These are phyloP conservation scores for Paragorgia papillata DNA, from an alignment of 92 coral and sea anemone species.

Conservation along the genomic window DNA sequence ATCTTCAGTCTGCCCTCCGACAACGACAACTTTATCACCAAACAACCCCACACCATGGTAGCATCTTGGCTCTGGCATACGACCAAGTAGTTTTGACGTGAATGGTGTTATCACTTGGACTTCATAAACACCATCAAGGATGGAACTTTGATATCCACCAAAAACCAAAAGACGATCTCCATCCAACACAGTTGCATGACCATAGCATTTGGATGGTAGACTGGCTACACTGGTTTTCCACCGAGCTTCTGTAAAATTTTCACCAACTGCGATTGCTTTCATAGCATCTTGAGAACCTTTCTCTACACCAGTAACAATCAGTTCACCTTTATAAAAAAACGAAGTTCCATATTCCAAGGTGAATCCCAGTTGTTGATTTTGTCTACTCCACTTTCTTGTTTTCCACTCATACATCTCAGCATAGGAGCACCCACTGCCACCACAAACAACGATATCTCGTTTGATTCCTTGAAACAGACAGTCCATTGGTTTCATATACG, in stretches of 20 bases:
- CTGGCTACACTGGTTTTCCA: no score
- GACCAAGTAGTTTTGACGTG: background rate
- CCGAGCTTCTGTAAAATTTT: background rate
- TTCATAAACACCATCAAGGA: slow-evolving; percentile 5
- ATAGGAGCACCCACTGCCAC: background rate
- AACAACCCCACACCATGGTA: slow-evolving; percentile 19
- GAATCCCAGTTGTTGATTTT: background rate
- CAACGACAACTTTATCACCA: background rate
- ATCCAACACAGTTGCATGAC: no score
- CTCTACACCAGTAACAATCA: background rate
- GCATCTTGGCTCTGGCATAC: slow-evolving; percentile 15
- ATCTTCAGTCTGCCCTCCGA: background rate
- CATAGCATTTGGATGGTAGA: no score
- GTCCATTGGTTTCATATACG: background rate
- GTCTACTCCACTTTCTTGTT: background rate
- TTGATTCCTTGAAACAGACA: background rate
- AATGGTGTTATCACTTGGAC: background rate
- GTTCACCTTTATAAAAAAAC: background rate
- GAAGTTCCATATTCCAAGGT: background rate
- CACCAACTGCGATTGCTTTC: background rate
- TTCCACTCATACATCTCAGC: background rate
- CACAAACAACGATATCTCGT: background rate
- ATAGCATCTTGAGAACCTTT: background rate
- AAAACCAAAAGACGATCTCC: background rate
- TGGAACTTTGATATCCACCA: background rate